Conservation (phyloP, 2,113 vertebrate species). For the Marmota flaviventris region DNA sequence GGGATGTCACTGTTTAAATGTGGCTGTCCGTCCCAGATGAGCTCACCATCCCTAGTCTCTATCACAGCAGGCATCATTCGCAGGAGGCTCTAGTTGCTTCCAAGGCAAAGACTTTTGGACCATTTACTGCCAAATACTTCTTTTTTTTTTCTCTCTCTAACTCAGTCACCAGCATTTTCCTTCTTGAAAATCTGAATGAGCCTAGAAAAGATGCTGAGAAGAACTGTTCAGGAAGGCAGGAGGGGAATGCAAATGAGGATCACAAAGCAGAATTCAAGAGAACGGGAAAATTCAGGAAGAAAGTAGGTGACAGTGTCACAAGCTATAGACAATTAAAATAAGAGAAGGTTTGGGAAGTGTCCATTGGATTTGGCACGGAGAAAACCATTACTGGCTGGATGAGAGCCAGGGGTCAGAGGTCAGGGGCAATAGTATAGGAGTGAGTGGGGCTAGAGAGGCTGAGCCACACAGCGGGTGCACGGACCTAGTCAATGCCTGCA, state of each 20-base stretch:
- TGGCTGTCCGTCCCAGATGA: neutral
- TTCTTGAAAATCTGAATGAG: neutral
- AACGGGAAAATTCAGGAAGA: neutral
- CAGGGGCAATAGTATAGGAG: too few species aligned
- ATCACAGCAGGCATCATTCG: neutral
- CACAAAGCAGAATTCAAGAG: neutral
- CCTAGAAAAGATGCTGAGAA: neutral
- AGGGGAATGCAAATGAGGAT: neutral
- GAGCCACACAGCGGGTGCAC: neutral
- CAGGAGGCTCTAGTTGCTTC: neutral
- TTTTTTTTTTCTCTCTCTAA: neutral
- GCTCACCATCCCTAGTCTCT: neutral
- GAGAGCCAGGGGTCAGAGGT: neutral
- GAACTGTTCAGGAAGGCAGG: neutral
- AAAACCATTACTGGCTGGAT: neutral
- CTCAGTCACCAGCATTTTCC: neutral
- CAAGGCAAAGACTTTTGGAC: neutral
- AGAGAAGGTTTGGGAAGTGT: neutral
- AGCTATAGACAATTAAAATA: neutral
- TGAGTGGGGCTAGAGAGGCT: neutral
- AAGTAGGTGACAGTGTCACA: neutral
- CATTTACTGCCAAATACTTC: neutral
- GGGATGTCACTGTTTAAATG: neutral
- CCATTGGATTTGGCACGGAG: neutral
- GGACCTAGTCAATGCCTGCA: rapidly evolving